Percentiles rank a stretch among this genome's conserved stretches.
Conservation (phyloP, 2,797 vertebrate genomes). For the Muraenolepis orangiensis region DNA sequence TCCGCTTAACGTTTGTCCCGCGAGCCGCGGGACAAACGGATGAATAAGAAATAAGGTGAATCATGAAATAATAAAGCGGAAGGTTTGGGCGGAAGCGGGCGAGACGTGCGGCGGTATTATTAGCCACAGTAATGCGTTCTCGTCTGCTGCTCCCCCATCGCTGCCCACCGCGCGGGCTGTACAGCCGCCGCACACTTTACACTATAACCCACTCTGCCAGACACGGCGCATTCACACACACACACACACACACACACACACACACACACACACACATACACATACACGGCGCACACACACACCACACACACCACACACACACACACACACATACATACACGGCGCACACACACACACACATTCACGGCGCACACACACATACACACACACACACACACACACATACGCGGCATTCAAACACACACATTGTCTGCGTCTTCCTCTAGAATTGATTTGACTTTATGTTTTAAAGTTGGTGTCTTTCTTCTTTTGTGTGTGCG, state of each 20-base stretch:
- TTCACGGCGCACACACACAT: neutral
- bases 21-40: neutral
- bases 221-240: neutral
- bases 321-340: no score
- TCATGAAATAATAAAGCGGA: slow-evolving; percentile 23
- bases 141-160: slow-evolving; percentile 39
- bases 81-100: slow-evolving; percentile 43
- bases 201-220: slow-evolving; percentile 3
- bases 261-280: neutral
- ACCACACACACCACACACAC: no score
- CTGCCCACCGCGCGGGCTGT: neutral
- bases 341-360: neutral
- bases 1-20: no score
- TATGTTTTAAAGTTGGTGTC: neutral
- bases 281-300: no score
- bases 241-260: neutral
- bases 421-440: neutral
- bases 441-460: neutral
- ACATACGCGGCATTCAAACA: neutral
- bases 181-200: neutral
- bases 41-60: neutral
- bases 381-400: neutral
- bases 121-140: slow-evolving; percentile 38
- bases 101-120: slow-evolving; percentile 45
- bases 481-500: neutral